phyloP scores from a whole-genome alignment of 2,113 vertebrate genomes.

The Anguilla japonica region DNA sequence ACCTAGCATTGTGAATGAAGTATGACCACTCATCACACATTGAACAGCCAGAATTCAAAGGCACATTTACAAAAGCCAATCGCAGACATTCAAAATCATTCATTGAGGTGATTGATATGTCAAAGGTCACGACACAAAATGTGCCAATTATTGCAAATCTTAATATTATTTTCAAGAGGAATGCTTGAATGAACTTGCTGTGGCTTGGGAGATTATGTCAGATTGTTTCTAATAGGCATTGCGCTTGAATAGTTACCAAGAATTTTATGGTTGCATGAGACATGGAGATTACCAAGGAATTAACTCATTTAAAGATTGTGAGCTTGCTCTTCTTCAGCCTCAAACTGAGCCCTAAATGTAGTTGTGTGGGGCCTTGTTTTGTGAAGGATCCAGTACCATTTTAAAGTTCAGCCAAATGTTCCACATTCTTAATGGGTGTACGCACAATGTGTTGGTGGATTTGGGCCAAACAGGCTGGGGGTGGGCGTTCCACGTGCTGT shows the following conservation, averaged over 20 bases:
- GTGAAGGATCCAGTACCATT: background rate
- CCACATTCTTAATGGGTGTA: background rate
- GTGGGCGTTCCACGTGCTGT: background rate
- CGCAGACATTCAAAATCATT: background rate
- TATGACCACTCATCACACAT: no score
- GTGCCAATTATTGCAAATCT: no score
- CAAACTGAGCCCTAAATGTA: background rate
- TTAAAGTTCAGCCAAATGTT: background rate
- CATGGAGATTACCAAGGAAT: background rate
- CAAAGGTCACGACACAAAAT: no score
- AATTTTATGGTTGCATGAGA: background rate
- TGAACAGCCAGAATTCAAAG: background rate
- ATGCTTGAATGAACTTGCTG: no score
- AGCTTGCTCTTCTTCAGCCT: background rate
- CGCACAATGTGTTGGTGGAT: background rate
- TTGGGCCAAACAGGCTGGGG: background rate
- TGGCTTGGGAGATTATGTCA: background rate
- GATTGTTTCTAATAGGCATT: no score
- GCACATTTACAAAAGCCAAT: background rate
- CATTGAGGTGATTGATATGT: no score
- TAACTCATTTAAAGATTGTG: background rate
- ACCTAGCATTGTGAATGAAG: no score
- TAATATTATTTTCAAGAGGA: no score
- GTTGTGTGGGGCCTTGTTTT: background rate
- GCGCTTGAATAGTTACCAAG: background rate